phyloP scores from a whole-genome alignment of 2,113 vertebrate genomes.

The Podarcis muralis region DNA sequence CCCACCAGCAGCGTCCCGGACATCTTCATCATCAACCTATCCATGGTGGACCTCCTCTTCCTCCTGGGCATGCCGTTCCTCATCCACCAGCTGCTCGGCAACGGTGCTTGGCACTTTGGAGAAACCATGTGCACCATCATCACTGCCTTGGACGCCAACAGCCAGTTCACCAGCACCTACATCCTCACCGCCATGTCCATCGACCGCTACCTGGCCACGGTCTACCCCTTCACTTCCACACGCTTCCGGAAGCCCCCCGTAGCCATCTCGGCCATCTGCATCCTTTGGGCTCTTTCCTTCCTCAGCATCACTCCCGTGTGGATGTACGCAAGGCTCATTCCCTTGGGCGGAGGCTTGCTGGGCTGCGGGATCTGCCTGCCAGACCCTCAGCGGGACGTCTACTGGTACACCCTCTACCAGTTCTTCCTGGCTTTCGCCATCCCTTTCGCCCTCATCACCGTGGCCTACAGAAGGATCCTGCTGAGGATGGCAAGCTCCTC shows the following conservation, averaged over 20 bases:
- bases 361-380: constrained; percentile 65
- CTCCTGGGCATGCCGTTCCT: constrained; percentile 70
- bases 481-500: constrained; percentile 57
- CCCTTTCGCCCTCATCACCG: constrained; percentile 62
- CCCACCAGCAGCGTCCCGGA: constrained; percentile 65
- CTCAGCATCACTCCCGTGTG: constrained; percentile 65
- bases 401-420: constrained; percentile 76
- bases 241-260: constrained; percentile 56
- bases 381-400: constrained; percentile 57
- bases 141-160: constrained; percentile 68
- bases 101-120: constrained; percentile 62
- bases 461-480: constrained; percentile 64
- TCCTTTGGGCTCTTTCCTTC: constrained; percentile 62
- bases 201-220: constrained; percentile 57
- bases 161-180: constrained; percentile 70
- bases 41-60: constrained; percentile 68
- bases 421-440: constrained; percentile 74
- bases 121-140: constrained; percentile 62
- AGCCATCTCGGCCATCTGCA: constrained; percentile 42
- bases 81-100: constrained; percentile 69
- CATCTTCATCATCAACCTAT: constrained; percentile 69
- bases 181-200: constrained; percentile 67
- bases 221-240: constrained; percentile 63
- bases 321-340: constrained; percentile 67
- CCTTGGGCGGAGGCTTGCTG: constrained; percentile 50